Percentiles rank a stretch among this genome's conserved stretches.
These are phyloP conservation scores for Rhea americana DNA, from an alignment of 2,113 vertebrate species.

Conservation along the genomic window DNA sequence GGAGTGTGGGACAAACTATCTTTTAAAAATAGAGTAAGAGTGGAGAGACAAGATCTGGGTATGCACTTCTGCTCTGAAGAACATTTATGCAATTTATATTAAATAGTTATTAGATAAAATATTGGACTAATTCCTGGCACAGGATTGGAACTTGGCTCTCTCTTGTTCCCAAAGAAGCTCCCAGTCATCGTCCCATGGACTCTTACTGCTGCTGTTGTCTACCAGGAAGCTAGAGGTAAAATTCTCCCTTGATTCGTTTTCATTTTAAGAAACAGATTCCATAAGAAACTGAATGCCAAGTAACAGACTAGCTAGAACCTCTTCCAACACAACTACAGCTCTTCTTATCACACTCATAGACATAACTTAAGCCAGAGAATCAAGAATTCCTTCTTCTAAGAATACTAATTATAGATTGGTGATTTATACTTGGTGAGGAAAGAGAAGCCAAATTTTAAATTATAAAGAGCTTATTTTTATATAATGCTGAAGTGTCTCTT, in stretches of 20 bases:
- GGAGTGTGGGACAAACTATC: not conserved
- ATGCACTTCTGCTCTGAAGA: not conserved
- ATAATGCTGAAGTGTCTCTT: conserved; percentile 5
- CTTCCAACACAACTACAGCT: not conserved
- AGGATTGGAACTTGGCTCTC: not conserved
- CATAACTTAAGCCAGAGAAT: not conserved
- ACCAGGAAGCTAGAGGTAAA: not conserved
- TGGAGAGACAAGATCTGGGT: not conserved
- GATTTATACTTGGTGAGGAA: conserved; percentile 10
- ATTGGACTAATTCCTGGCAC: not conserved
- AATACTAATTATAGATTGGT: conserved; percentile 17
- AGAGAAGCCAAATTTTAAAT: conserved; percentile 38
- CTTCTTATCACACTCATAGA: not conserved
- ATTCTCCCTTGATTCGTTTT: not conserved
- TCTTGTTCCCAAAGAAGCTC: not conserved
- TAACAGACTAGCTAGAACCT: not conserved
- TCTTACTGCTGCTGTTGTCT: not conserved
- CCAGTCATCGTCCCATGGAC: not conserved
- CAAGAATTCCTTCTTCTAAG: not conserved
- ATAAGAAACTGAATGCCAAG: not conserved
- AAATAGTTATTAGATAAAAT: not conserved
- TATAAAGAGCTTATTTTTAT: not conserved
- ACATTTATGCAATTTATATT: not conserved
- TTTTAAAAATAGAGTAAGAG: not conserved
- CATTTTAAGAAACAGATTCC: not conserved